phyloP scores from a whole-genome alignment of 2,113 vertebrate genomes.

The Pseudopodoces humilis region DNA sequence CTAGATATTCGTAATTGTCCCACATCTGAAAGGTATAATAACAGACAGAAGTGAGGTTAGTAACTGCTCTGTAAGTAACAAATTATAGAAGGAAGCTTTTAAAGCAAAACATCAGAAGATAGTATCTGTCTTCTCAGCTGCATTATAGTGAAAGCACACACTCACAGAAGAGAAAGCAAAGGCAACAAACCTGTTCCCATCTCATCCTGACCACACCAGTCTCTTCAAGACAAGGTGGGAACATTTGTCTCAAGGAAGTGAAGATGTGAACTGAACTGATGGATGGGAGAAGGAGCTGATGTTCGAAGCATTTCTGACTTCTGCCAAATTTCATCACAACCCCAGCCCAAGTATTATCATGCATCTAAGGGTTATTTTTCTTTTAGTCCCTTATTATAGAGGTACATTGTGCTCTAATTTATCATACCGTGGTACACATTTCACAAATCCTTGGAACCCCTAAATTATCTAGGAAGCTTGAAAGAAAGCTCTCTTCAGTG shows the following conservation, averaged over 20 bases:
- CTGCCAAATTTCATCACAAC: not conserved
- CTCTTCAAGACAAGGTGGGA: not conserved
- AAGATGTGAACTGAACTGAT: not conserved
- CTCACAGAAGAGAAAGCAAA: not conserved
- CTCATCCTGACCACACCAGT: not conserved
- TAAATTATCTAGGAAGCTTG: not conserved
- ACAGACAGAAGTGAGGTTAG: not conserved
- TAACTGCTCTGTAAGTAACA: not conserved
- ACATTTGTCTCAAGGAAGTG: not conserved
- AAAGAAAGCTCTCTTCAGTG: not conserved
- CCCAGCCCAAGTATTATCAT: not conserved
- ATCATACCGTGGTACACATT: not conserved
- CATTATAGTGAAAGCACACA: not conserved
- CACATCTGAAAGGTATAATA: not conserved
- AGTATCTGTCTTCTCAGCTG: not conserved
- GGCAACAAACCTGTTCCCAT: not conserved
- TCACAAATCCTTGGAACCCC: not conserved
- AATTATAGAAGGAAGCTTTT: not conserved
- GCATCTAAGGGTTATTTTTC: fast-evolving
- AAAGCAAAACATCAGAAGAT: not conserved
- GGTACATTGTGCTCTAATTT: not conserved
- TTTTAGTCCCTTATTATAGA: not conserved
- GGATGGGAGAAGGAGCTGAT: not conserved
- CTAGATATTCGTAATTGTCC: not conserved
- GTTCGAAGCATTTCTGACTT: not conserved